Evolutionary conservation across 2,113 vertebrate species (phyloP).

Genomic region (Macrotis lagotis): DNA sequence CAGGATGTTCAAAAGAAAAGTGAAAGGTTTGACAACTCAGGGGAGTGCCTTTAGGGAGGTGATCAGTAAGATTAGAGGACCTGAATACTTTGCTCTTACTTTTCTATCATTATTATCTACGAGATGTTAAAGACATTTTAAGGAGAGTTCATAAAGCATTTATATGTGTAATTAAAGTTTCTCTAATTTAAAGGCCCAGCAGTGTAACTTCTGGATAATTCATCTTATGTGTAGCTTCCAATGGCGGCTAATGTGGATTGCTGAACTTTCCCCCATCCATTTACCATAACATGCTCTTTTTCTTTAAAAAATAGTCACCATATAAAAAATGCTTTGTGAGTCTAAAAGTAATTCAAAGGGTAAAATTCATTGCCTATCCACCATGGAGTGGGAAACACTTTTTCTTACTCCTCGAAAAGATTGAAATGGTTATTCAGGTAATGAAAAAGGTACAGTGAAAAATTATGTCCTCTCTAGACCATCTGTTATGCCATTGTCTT

Average conservation of each 20-base stretch:
- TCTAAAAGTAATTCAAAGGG: constrained; percentile 63
- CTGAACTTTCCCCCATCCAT: constrained; percentile 42
- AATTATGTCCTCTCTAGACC: constrained; percentile 53
- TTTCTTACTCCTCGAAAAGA: constrained; percentile 65
- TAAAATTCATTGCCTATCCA: constrained; percentile 62
- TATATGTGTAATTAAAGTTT: constrained; percentile 42
- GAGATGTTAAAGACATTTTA: constrained; percentile 29
- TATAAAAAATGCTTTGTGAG: constrained; percentile 63
- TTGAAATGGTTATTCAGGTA: constrained; percentile 67
- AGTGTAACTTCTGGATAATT: constrained; percentile 51
- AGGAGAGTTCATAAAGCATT: constrained; percentile 53
- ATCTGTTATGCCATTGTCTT: constrained; percentile 62
- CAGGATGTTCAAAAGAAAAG: background rate
- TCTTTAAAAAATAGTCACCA: constrained; percentile 25
- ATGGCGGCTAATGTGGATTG: constrained; percentile 39
- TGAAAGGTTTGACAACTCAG: background rate
- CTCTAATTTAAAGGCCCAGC: constrained; percentile 18
- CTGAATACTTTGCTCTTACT: background rate
- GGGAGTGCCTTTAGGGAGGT: background rate
- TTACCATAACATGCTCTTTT: constrained; percentile 51
- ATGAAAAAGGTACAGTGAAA: constrained; percentile 69
- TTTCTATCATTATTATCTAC: background rate
- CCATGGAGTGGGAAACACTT: constrained; percentile 69
- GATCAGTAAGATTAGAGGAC: background rate
- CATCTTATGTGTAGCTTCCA: constrained; percentile 44